Evolutionary conservation across 2,113 vertebrate genomes (phyloP), one percentile per base, ranked within the genome.

Genomic region (Aleadryas rufinucha): DNA sequence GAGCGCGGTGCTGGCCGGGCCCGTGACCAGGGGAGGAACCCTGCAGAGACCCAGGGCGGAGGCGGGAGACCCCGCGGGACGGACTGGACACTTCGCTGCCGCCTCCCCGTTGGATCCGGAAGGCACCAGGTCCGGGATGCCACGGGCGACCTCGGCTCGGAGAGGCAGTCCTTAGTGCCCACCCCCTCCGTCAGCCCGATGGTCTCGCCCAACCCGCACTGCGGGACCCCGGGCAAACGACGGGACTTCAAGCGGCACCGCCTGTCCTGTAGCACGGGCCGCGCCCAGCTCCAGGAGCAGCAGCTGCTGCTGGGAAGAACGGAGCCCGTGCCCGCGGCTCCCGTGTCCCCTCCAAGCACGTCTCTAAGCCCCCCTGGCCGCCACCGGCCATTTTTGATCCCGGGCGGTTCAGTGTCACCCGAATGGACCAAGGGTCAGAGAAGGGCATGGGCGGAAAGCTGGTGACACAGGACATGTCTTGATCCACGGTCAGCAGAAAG

Each of bases 381-480:
- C 8, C 16, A 24, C 20, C 35, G 7, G 61, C 61, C 72, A 44
- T 33, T 52, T 44, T 69, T 9, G 10, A 9, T 33, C 17, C 9
- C 6, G 2, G 6, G 3, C 2, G 3, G 9, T 31, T 44, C 4
- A 7, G 11, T 27, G 31, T 4, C 37, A 22, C 12, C 22, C 4
- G 2, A 11, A 22, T 1, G 5, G 7, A 22, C 13, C 4, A 7
- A 44, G 31, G 10, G 8, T 9, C 35, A 41, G 7, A 41, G 3
- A 30, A 42, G 0, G 4, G 10, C 14, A 19, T 1, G 3, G 9
- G 3, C 11, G 4, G 17, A 30, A 16, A 63, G 0, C 37, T 19
- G 11, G 2, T 16, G 37, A 11, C 42, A 69, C 3, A 16, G 9
- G 17, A 30, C 20, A 1, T 11, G 13, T 11, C 28, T 35, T 50